Conservation (phyloP, 2,113 vertebrate species). For the Thamnophis sirtalis region DNA sequence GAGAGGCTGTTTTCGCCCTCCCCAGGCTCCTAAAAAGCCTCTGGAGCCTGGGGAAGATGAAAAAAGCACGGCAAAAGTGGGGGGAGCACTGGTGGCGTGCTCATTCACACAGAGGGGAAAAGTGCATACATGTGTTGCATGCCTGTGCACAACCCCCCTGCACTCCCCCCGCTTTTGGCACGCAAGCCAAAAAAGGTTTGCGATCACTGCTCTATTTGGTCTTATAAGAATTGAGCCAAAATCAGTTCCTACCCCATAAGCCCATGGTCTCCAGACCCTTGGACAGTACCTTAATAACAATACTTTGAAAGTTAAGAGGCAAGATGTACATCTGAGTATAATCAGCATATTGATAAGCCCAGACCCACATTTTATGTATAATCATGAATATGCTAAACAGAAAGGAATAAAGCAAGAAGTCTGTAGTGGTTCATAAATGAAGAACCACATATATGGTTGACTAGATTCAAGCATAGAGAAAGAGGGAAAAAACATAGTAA, state of each 20-base stretch:
- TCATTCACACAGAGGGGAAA: no score
- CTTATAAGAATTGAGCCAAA: not conserved
- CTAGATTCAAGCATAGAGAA: not conserved
- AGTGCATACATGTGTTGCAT: no score
- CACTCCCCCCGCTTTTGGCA: no score
- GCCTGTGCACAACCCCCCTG: no score
- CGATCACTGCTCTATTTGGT: not conserved
- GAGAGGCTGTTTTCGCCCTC: no score
- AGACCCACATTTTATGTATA: not conserved
- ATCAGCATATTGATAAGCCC: not conserved
- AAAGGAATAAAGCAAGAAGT: not conserved
- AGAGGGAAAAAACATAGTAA: not conserved
- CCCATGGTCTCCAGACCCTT: not conserved
- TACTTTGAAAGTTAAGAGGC: not conserved
- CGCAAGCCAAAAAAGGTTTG: no score
- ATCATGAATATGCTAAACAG: not conserved
- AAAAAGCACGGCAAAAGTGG: no score
- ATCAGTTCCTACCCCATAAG: not conserved
- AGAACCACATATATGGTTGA: not conserved
- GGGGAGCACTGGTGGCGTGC: no score
- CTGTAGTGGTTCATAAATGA: not conserved
- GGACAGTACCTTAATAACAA: not conserved
- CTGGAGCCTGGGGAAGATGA: no score
- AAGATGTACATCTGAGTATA: not conserved
- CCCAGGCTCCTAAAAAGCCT: no score